Base-by-base conservation (phyloP, 53 echinoderm and acorn worm genomes). In the Patiria pectinifera region DNA sequence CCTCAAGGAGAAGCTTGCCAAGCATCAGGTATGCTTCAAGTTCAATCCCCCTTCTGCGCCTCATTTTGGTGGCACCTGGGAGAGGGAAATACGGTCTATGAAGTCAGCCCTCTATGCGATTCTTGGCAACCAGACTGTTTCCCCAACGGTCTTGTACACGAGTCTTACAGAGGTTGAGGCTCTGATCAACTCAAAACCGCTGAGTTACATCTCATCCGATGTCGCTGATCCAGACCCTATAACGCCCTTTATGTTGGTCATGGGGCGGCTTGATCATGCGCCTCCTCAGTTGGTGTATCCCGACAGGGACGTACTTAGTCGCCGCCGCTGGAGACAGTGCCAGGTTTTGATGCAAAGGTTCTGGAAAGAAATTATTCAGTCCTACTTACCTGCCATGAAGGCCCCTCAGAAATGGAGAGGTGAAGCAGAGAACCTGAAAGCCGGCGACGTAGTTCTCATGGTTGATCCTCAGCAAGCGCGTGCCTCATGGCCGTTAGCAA, bases 121-220 rank as follows among this genome's bases (percentile, higher is more conserved):
- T 35, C 35, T 35, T 35, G 35, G 35, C 35, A 35, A 35, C 35
- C 25, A 19, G 85, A 11, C 22, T 45, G 5, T 24, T 11, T 21
- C 82, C 2, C 26, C 72, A 62, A 58, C 78, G 19, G 85, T 93
- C 60, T 77, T 93, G 16, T 48, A 93, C n/a, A 93, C 93, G 0
- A 84, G 91, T 45, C 49, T 93, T 18, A 85, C 46, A 12, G 93
- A 93, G 48, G 91, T 93, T 44, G 93, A 93, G 61, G 93, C 74
- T 6, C n/a, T 93, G 45, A 76, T 93, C 10, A 93, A 93, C 24
- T 93, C 93, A 14, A 91, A 93, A 60, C 93, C 91, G 9, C 84
- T 93, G 62, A 78, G 91, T 12, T 93, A 93, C 46, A 44, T 82
- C 43, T 93, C 91, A 2, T 93, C 93, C 18, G 81, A 94, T 60